phyloP scores from a whole-genome alignment of 2,888 invertebrate genomes.

The Panopea generosa region DNA sequence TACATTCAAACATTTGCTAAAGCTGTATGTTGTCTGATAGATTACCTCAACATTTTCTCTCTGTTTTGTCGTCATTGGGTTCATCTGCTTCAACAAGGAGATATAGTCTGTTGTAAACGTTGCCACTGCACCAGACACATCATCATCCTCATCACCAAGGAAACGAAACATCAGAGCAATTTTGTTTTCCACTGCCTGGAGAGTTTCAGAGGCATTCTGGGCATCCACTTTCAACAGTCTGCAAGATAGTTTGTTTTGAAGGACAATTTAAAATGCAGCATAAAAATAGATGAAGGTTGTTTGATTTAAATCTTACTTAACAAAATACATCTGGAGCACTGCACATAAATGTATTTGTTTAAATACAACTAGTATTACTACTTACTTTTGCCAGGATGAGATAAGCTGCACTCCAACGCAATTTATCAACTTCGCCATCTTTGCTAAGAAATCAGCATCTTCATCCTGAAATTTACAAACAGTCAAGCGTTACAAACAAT shows the following conservation, averaged over 20 bases:
- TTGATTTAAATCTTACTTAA: too few species aligned
- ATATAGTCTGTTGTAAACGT: slow-evolving; percentile 87
- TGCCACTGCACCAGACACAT: slow-evolving; percentile 86
- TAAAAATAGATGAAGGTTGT: too few species aligned
- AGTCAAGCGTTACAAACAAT: slow-evolving; percentile 1
- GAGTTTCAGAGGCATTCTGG: slow-evolving; percentile 72
- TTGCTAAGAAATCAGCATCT: slow-evolving; percentile 86
- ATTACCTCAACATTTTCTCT: slow-evolving; percentile 82
- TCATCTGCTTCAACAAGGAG: slow-evolving; percentile 84
- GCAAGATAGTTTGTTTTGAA: too few species aligned
- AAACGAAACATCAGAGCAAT: slow-evolving; percentile 86
- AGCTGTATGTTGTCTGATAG: too few species aligned
- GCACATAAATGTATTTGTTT: too few species aligned
- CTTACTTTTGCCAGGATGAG: slow-evolving; percentile 86
- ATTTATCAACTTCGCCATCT: slow-evolving; percentile 86
- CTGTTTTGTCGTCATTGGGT: slow-evolving; percentile 82
- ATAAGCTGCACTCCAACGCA: slow-evolving; percentile 86
- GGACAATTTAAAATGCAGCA: too few species aligned
- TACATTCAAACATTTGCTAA: too few species aligned
- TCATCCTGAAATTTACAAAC: slow-evolving; percentile 84
- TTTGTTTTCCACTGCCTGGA: slow-evolving; percentile 85
- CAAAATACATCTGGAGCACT: too few species aligned
- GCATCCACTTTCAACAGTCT: slow-evolving; percentile 81
- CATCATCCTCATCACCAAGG: slow-evolving; percentile 86
- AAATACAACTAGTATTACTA: too few species aligned